Conservation (phyloP, 2,797 vertebrate species). For the Sphaeramia orbicularis region DNA sequence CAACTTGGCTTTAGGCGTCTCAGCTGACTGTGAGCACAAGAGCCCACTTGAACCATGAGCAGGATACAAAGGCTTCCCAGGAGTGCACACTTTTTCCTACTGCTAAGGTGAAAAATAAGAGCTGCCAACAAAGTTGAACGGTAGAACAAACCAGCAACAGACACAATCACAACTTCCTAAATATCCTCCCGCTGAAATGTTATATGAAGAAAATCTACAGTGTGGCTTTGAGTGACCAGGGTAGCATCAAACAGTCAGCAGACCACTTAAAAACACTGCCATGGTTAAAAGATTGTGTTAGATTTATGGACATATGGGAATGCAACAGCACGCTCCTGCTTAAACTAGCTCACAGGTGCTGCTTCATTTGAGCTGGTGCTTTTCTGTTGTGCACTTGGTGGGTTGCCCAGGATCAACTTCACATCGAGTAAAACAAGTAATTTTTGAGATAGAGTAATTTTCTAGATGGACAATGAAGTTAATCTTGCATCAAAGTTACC, state of each 20-base stretch:
- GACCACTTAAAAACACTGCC: not conserved
- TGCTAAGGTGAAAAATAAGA: no score
- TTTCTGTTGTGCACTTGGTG: slow-evolving; percentile 17
- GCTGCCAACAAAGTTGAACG: no score
- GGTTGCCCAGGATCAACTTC: slow-evolving; percentile 34
- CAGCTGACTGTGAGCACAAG: no score
- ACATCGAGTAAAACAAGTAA: slow-evolving; percentile 36
- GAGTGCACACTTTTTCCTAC: no score
- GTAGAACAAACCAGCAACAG: no score
- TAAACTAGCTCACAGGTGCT: not conserved
- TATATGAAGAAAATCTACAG: no score
- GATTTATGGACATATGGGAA: slow-evolving; percentile 9
- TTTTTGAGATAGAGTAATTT: slow-evolving; percentile 50
- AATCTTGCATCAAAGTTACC: slow-evolving; percentile 54
- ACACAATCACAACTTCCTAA: no score
- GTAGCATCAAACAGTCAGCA: not conserved
- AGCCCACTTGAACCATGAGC: no score
- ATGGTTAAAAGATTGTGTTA: not conserved
- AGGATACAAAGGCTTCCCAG: no score
- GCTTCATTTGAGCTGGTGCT: slow-evolving; percentile 9
- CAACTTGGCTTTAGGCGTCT: no score
- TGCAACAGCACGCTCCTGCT: not conserved
- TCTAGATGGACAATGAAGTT: slow-evolving; percentile 62
- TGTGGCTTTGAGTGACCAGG: not conserved
- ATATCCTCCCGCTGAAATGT: no score